These are phyloP conservation scores for Colossoma macropomum DNA, from an alignment of 2,113 vertebrate species.

Conservation along the genomic window DNA sequence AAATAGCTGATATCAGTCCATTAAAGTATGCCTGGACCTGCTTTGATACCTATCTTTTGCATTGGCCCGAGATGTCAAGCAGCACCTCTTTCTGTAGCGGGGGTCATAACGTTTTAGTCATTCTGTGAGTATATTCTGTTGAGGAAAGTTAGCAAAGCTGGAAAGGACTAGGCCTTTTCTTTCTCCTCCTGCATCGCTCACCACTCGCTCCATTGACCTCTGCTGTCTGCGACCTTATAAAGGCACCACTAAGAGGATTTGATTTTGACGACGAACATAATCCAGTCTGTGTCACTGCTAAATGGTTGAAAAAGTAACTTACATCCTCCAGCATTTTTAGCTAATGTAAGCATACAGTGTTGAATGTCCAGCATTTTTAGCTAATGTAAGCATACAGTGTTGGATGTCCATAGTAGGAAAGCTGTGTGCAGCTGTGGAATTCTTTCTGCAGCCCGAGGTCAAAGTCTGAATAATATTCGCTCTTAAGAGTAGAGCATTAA, in stretches of 20 bases:
- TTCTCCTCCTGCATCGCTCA: constrained; percentile 34
- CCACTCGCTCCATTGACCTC: constrained; percentile 57
- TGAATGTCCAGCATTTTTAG: background rate
- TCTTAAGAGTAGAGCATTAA: background rate
- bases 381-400: background rate
- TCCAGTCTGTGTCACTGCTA: constrained; percentile 43
- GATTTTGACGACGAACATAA: constrained; percentile 68
- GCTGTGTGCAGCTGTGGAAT: constrained; percentile 12
- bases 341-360: background rate
- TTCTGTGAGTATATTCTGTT: background rate
- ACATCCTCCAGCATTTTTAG: background rate
- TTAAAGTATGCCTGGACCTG: constrained; percentile 5
- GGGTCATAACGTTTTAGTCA: background rate
- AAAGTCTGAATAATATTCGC: background rate
- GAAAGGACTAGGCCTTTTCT: background rate
- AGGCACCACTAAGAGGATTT: constrained; percentile 76
- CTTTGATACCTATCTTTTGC: background rate
- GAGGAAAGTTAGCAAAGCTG: background rate
- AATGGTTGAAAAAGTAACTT: constrained; percentile 1
- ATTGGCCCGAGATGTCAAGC: background rate
- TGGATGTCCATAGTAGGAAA: constrained; percentile 6
- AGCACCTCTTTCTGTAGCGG: background rate
- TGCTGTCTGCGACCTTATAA: constrained; percentile 75
- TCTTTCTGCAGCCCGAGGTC: background rate
- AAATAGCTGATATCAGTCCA: background rate